A percentile compares a stretch with the other conserved stretches of the same genome.
phyloP scores from a whole-genome alignment of 2,888 invertebrate genomes.

The Clistopyga incitator region DNA sequence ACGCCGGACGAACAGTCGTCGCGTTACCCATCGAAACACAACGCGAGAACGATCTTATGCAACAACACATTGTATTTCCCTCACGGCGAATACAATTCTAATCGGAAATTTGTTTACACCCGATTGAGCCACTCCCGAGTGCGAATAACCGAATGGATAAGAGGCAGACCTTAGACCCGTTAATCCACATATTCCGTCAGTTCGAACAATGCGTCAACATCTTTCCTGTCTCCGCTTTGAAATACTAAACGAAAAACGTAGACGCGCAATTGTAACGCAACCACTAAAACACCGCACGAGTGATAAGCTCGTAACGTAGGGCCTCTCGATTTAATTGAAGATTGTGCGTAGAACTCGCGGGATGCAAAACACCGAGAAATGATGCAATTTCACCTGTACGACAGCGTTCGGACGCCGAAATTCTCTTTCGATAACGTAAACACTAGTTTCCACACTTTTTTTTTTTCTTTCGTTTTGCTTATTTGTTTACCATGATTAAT shows the following conservation, averaged over 20 bases:
- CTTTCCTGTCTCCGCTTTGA: neutral
- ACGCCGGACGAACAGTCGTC: neutral
- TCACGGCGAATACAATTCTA: neutral
- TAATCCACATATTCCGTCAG: neutral
- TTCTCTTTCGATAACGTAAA: neutral
- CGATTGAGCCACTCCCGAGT: conserved; percentile 21
- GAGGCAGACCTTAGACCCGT: neutral
- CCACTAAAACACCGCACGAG: neutral
- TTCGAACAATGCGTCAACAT: neutral
- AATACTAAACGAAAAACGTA: neutral
- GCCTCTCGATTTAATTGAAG: neutral
- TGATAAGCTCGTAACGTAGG: neutral
- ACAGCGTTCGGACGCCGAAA: neutral
- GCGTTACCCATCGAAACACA: neutral
- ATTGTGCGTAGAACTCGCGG: neutral
- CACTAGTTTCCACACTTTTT: neutral
- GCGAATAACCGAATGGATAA: neutral
- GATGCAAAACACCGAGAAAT: neutral
- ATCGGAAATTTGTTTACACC: conserved; percentile 26
- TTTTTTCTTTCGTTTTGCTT: no score
- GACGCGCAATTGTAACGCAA: neutral
- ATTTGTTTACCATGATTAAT: neutral
- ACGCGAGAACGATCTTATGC: conserved; percentile 5
- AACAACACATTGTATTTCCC: neutral
- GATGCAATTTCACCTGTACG: neutral